These are phyloP conservation scores for Chymomyza amoena DNA, from an alignment of 2,888 invertebrate species.

Conservation along the genomic window DNA sequence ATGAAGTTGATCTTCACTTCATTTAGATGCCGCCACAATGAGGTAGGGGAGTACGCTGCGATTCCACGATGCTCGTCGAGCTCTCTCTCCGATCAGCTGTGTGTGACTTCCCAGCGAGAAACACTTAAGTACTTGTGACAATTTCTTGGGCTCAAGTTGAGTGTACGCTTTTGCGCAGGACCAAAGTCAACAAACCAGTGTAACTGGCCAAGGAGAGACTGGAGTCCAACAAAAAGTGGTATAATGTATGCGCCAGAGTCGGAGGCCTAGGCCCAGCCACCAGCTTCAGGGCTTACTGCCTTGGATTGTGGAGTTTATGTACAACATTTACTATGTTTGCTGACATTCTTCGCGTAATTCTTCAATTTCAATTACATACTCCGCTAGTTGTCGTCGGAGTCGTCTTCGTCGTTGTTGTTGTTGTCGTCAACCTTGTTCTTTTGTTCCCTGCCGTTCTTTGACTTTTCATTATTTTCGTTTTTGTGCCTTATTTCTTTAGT, in stretches of 20 bases:
- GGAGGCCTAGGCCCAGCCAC: background rate
- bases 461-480: constrained; percentile 15
- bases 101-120: constrained; percentile 13
- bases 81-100: constrained; percentile 60
- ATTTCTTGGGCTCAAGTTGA: constrained; percentile 33
- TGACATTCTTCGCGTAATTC: constrained; percentile 76
- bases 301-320: constrained; percentile 38
- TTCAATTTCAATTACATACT: constrained; percentile 77
- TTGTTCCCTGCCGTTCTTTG: constrained; percentile 13
- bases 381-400: constrained; percentile 60
- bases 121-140: constrained; percentile 45
- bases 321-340: constrained; percentile 70
- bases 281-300: constrained; percentile 1
- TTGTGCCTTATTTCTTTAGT: constrained; percentile 21
- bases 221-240: constrained; percentile 35
- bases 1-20: constrained; percentile 69
- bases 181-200: constrained; percentile 13
- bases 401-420: constrained; percentile 41
- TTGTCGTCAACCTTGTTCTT: constrained; percentile 25
- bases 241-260: constrained; percentile 48
- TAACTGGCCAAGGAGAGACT: constrained; percentile 11
- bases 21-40: constrained; percentile 68
- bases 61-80: constrained; percentile 42
- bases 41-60: constrained; percentile 10
- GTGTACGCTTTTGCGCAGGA: background rate